A percentile compares a stretch with the other conserved stretches of the same genome.
These are phyloP conservation scores for Hirtodrosophila cameraria DNA, from an alignment of 2,888 invertebrate genomes.

Conservation along the genomic window DNA sequence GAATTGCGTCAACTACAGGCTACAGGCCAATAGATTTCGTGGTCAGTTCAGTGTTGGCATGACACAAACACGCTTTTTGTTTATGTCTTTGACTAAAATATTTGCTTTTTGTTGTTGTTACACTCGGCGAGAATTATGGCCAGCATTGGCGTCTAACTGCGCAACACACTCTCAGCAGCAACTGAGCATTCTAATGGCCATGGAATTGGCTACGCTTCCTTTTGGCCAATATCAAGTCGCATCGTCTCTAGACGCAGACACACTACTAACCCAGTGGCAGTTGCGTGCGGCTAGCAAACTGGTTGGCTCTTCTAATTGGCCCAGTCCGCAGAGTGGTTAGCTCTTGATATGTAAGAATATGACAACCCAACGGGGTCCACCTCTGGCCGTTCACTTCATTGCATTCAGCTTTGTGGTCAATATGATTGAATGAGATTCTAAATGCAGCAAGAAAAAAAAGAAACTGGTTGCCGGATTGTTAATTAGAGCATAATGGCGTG, in stretches of 20 bases:
- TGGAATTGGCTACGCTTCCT: slow-evolving; percentile 30
- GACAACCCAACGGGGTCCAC: slow-evolving; percentile 44
- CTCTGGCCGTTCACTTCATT: slow-evolving; percentile 48
- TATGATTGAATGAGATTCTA: slow-evolving; percentile 26
- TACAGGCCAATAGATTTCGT: slow-evolving; percentile 35
- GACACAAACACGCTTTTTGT: slow-evolving; percentile 47
- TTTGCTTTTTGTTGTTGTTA: slow-evolving; percentile 1
- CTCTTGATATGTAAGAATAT: slow-evolving; percentile 23
- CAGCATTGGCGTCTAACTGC: slow-evolving; percentile 34
- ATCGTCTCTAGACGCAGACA: slow-evolving; percentile 50
- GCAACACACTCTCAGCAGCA: slow-evolving; percentile 24
- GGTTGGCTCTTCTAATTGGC: slow-evolving; percentile 76
- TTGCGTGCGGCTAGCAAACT: slow-evolving; percentile 70
- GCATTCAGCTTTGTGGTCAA: slow-evolving; percentile 60
- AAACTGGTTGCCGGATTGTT: slow-evolving; percentile 38
- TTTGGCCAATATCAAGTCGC: slow-evolving; percentile 15
- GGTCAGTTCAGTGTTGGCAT: slow-evolving; percentile 32
- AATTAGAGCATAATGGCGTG: slow-evolving; percentile 67
- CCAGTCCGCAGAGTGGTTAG: slow-evolving; percentile 39
- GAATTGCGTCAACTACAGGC: slow-evolving; percentile 67
- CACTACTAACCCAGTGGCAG: slow-evolving; percentile 71
- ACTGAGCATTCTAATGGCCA: slow-evolving; percentile 26
- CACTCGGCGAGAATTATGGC: slow-evolving; percentile 31
- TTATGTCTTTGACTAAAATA: too few relatives aligned
- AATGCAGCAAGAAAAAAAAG: neutral